Base-by-base conservation (phyloP, 2,888 invertebrate genomes). In the Sarcophaga rosellei region DNA sequence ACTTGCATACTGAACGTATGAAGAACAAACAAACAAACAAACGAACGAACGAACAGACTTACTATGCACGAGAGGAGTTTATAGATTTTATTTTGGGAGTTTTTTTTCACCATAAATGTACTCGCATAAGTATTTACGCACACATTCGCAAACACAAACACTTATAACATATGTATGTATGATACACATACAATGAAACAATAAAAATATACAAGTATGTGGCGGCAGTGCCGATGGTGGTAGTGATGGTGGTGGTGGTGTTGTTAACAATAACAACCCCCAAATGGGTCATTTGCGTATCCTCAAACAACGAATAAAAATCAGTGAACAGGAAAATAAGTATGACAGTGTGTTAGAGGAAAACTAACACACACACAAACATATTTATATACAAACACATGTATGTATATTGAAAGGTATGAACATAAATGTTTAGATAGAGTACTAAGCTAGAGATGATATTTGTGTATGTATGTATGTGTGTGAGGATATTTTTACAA, bases 271-370 rank as follows among this genome's bases (percentile, higher is more conserved):
- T 92, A 93, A 93, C 93, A 92, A 93, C 93, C 92, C 93, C 92
- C 93, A 93, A 93, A 93, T 92, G 93, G 93, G 92, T 92, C 92
- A 93, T 93, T 93, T 92, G 92, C 92, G 92, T 92, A 90, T 92
- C 91, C 92, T 92, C 92, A 92, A 92, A 92, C 91, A 92, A 91
- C 92, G 91, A 90, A 92, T 92, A 92, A 92, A 92, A 92, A 92
- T 92, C 92, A 93, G 91, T 92, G 92, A 92, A 92, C 91, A 91
- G 91, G 88, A 88, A 88, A 88, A 84, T 86, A 84, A 81, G 62
- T 84, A 78, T 78, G 72, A 62, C 53, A 74, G 80, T 79, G 57
- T 79, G 53, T 72, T 35, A 35, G 35, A 69, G 76, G 79, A 75
- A 72, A 69, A 72, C 25, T 44, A 21, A 68, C 23, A 63, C 20